Evolutionary conservation across 2,888 invertebrate species (phyloP), one percentile per base, ranked within the genome.

Genomic region (Terebella lapidaria): DNA sequence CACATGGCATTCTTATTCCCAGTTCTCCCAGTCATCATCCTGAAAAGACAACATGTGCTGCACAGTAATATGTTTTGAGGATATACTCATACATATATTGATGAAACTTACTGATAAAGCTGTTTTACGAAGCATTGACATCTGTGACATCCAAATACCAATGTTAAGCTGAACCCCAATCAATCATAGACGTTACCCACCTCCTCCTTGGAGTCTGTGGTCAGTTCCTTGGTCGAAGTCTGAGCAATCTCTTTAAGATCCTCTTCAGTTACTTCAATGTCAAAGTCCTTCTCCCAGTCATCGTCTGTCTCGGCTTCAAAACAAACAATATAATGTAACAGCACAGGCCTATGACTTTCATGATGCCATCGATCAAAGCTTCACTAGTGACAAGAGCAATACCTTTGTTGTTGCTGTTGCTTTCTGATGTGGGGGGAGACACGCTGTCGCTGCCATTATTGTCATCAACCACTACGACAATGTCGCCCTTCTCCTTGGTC

Each of bases 201-300:
- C n/a, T n/a, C n/a, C n/a, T n/a, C n/a, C n/a, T n/a, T n/a, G n/a
- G n/a, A n/a, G n/a, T n/a, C n/a, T n/a, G n/a, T n/a, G n/a, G n/a
- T n/a, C n/a, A n/a, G n/a, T n/a, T n/a, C n/a, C n/a, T n/a, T n/a
- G n/a, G n/a, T n/a, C n/a, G n/a, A n/a, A n/a, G n/a, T n/a, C n/a
- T n/a, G n/a, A n/a, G n/a, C n/a, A n/a, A n/a, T n/a, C n/a, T n/a
- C 15, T 56, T 71, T 71, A 52, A 77, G 58, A 58, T 78, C 77
- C 51, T 77, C 76, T 27, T 76, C 76, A 18, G 75, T 76, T 15
- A 77, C 62, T 53, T 77, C 76, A 24, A 77, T 66, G 64, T 75
- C 74, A 74, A 78, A 76, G 59, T 77, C 78, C 61, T 74, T 70
- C 57, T 78, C 79, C 79, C 79, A 79, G 60, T 79, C 79, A 57